Percentiles rank a stretch among this genome's conserved stretches.
Evolutionary conservation across 2,888 invertebrate species (phyloP).

Genomic region (Stenichneumon culpator): DNA sequence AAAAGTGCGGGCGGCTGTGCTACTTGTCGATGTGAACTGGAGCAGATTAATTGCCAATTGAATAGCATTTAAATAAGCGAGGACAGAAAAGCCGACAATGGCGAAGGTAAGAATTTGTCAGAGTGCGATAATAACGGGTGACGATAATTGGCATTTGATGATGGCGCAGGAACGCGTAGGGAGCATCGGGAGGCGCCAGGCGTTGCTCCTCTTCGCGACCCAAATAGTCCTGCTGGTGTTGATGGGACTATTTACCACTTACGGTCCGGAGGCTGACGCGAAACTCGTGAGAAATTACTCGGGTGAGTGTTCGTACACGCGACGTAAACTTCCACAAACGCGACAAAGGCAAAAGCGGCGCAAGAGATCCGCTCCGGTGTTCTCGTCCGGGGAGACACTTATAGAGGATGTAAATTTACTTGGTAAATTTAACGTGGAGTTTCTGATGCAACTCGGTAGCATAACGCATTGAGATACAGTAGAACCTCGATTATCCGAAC

Average conservation of each 20-base stretch:
- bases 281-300: conserved; percentile 70
- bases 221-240: conserved; percentile 86
- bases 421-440: background rate
- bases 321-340: background rate
- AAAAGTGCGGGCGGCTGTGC: background rate
- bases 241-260: conserved; percentile 86
- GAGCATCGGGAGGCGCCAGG: conserved; percentile 75
- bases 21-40: conserved; percentile 4
- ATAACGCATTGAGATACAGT: background rate
- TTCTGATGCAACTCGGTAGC: background rate
- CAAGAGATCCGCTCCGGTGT: background rate
- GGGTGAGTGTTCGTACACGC: conserved; percentile 68
- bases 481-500: no score
- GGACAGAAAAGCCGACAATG: conserved; percentile 12
- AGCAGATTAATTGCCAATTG: conserved; percentile 37
- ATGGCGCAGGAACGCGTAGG: conserved; percentile 42
- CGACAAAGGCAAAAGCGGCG: background rate
- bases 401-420: background rate
- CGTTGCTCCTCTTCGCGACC: conserved; percentile 85
- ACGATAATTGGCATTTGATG: conserved; percentile 14
- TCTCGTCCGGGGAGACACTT: background rate
- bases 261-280: conserved; percentile 81
- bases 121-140: background rate
- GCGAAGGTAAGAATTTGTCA: conserved; percentile 43
- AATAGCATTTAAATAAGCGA: background rate